phyloP scores from a whole-genome alignment of 2,113 vertebrate genomes.

The Grallaria varia region DNA sequence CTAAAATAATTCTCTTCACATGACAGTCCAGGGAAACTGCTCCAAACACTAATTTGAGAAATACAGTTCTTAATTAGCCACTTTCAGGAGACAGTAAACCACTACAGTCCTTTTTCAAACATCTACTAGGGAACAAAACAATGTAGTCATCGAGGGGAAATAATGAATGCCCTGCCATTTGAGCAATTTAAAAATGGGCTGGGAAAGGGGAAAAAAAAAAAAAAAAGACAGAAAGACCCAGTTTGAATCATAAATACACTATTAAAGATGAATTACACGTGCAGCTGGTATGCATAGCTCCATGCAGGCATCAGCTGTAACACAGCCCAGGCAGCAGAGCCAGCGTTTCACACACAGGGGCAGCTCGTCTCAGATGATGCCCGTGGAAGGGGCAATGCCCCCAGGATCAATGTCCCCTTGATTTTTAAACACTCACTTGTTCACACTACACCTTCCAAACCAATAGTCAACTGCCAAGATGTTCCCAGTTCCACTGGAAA shows the following conservation, averaged over 20 bases:
- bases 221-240: not conserved
- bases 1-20: not conserved
- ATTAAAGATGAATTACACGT: not conserved
- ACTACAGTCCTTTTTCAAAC: not conserved
- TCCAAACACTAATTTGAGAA: constrained; percentile 23
- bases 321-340: not conserved
- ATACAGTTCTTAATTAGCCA: not conserved
- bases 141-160: not conserved
- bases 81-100: not conserved
- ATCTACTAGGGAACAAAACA: not conserved
- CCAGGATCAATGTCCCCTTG: not conserved
- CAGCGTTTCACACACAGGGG: fast-evolving
- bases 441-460: not conserved
- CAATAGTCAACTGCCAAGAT: not conserved
- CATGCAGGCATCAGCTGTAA: not conserved
- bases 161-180: not conserved
- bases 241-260: not conserved
- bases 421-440: not conserved
- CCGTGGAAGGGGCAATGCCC: not conserved
- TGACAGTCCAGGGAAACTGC: not conserved
- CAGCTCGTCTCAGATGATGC: not conserved
- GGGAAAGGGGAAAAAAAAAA: not conserved
- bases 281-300: not conserved
- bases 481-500: not conserved
- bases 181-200: not conserved